Evolutionary conservation across 2,888 invertebrate genomes (phyloP), one percentile per base, ranked within the genome.

Genomic region (Crematogaster levior): DNA sequence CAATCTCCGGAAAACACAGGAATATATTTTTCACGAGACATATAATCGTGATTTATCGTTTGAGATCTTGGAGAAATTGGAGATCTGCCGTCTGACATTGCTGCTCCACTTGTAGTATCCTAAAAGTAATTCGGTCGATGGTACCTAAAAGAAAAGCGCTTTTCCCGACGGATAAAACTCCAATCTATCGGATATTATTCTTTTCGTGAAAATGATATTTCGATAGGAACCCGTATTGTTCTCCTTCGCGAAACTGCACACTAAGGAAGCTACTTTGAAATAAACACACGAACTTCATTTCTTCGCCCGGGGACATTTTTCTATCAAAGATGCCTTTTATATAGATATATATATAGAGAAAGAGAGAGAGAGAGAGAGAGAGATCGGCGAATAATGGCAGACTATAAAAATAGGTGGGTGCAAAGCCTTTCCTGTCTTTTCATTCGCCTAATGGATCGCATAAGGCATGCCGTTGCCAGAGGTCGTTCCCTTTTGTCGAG

Each of bases 401-500:
- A 43, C 51, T 40, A 51, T 79, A 86, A 48, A 83, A 81, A 63
- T 63, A 70, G 53, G 27, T 66, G 77, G 56, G 24, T 27, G 46
- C 63, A 56, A 79, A 70, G 43, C 27, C 60, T 56, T 80, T 70
- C 66, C 56, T 81, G 61, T 77, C 84, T 86, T 88, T 88, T 86
- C 86, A 88, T 84, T 88, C 87, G 75, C 58, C 84, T 88, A 88
- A 88, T 88, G 85, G 88, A 88, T 84, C 86, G 82, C 84, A 87
- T 88, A 86, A 88, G 84, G 81, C 84, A 80, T 83, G 86, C 72
- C 82, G 75, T 75, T 81, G 34, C 70, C 63, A 81, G 80, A 74
- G 80, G 80, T 72, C 43, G 75, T 79, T 68, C 43, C 58, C 84
- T 70, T 84, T 87, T 85, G 82, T 88, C 83, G 53, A 63, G 66